Evolutionary conservation across 2,888 invertebrate genomes (phyloP), one percentile per base, ranked within the genome.

Genomic region (Bellardia pandia): DNA sequence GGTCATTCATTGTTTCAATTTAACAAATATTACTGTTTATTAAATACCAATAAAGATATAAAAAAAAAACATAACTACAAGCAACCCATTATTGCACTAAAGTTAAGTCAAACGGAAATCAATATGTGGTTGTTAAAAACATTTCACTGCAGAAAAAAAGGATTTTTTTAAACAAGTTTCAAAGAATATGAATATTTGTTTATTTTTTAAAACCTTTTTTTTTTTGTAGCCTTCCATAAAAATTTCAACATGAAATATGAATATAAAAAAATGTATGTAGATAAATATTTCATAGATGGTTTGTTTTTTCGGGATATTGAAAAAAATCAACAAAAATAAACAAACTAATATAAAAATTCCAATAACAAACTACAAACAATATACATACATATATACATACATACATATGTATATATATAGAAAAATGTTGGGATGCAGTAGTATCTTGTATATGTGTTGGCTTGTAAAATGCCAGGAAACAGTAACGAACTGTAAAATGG

Each of bases 81-180:
- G 6, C 60, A 69, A 40, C 37, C 62, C 33, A 68, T 56, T 53
- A 64, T 80, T 84, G 37, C 66, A 66, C 74, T 58, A 62, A 82
- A 75, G 81, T 81, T 71, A 85, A 82, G 78, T 87, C 85, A 80
- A 85, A 82, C 66, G 87, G 87, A 87, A 87, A 87, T 85, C 85
- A 87, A 85, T 81, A 82, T 87, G 81, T 78, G 87, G 84, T 81
- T 81, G 51, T 78, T 62, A 56, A 53, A 68, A 74, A 60, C 68
- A 45, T 53, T 83, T 85, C 23, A 66, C 11, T 66, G 16, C 7
- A 62, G n/a, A 37, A 69, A 79, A 71, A 66, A 13, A 13, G 14
- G 40, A 53, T 4, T 75, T 74, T 66, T 9, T 51, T 13, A 77
- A 81, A 64, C 45, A 68, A 80, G 58, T 77, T 76, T 79, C 53